Conservation (phyloP, 1,140 invertebrate species). For the Notospermus geniculatus region DNA sequence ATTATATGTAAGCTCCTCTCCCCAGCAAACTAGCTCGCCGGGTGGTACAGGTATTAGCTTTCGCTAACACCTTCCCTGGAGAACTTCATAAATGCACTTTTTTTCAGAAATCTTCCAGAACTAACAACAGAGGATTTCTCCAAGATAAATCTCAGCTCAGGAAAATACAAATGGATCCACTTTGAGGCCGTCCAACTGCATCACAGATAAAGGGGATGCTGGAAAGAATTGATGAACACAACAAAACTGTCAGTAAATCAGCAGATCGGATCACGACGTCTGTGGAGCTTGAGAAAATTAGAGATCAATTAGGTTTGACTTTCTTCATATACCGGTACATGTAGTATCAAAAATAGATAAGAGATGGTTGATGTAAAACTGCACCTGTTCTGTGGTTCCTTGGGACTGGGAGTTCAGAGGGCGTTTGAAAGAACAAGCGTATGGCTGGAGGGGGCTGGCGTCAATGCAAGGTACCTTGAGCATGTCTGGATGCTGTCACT, state of each 20-base stretch:
- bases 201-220: conserved; percentile 63
- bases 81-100: conserved; percentile 16
- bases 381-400: neutral
- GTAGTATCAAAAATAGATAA: neutral
- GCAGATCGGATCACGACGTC: conserved; percentile 59
- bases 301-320: conserved; percentile 36
- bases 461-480: neutral
- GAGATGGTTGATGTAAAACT: neutral
- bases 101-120: conserved; percentile 62
- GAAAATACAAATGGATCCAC: conserved; percentile 68
- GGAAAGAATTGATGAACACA: conserved; percentile 59
- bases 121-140: conserved; percentile 62
- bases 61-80: too few relatives aligned
- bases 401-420: neutral
- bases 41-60: too few relatives aligned
- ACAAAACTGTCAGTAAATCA: conserved; percentile 41
- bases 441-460: neutral
- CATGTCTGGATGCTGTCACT: neutral
- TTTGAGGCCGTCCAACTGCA: conserved; percentile 65
- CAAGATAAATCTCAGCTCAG: conserved; percentile 55
- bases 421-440: neutral
- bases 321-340: too few relatives aligned
- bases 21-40: too few relatives aligned
- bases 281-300: conserved; percentile 65
- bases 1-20: too few relatives aligned